Base-by-base conservation (phyloP, 2,797 vertebrate genomes). In the Enteromius anoplus region DNA sequence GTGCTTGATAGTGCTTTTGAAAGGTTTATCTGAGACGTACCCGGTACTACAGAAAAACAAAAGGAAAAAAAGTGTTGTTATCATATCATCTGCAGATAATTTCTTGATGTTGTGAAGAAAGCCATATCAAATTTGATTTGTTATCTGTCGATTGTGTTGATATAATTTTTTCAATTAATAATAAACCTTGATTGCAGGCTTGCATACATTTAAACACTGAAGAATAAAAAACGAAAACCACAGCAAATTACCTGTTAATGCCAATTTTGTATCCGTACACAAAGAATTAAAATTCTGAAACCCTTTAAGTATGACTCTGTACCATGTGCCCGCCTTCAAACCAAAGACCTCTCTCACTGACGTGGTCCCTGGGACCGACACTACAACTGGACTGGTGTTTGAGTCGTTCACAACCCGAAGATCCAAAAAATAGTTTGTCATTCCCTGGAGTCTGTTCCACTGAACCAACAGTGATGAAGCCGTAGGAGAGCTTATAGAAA, bases 351-450 rank as follows among this genome's bases (percentile, higher is more conserved):
- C 34, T 72, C 0, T 93, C 37, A 89, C 78, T 5, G 87, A 5
- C 0, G 1, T 0, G 0, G 53, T 1, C 78, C 89, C 34, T 0
- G 86, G 70, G 75, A 91, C 79, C 32, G 93, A 91, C 5, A 93
- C 87, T 0, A 94, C 93, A 12, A 93, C 89, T 40, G 86, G 64
- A 7, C 69, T 40, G 66, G 78, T 69, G 19, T 75, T 45, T 53
- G 85, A 80, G 40, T 82, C 86, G 83, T 95, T 93, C 83, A 81
- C 91, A 73, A 93, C 89, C 81, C 95, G 91, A 49, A 95, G 84
- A 85, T 96, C 95, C 88, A 96, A 88, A 86, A 95, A 86, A 70
- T 93, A 95, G 82, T 86, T 91, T 70, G 93, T 92, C 23, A 91
- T 91, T 2, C n/a, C 80, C 0, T 14, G 0, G 69, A 86, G 84